phyloP scores from a whole-genome alignment of 2,888 invertebrate species.

The Macrophya annulata region DNA sequence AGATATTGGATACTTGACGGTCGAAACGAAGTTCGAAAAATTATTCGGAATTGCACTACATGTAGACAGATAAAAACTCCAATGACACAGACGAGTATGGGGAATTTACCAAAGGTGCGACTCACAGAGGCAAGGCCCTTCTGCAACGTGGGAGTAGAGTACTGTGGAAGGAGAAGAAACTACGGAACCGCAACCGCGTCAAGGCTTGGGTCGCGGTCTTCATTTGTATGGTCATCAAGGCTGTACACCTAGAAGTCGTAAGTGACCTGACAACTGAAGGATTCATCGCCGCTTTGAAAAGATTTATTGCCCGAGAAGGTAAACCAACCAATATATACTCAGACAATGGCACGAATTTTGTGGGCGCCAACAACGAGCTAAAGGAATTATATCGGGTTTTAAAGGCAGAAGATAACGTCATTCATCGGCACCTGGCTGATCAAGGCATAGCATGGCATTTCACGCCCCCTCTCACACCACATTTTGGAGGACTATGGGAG shows the following conservation, averaged over 20 bases:
- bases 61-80: not conserved
- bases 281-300: conserved; percentile 52
- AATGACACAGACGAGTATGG: not conserved
- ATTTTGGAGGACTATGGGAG: conserved; percentile 64
- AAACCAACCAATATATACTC: not conserved
- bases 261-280: conserved; percentile 52
- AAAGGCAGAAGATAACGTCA: not conserved
- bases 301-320: conserved; percentile 51
- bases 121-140: not conserved
- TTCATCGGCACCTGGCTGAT: conserved; percentile 27
- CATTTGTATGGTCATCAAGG: conserved; percentile 54
- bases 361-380: conserved; percentile 18
- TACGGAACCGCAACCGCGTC: conserved; percentile 62
- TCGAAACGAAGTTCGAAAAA: not conserved
- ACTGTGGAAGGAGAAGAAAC: conserved; percentile 59
- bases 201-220: conserved; percentile 58
- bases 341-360: conserved; percentile 35
- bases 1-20: not conserved
- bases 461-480: conserved; percentile 64
- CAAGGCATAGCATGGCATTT: conserved; percentile 58
- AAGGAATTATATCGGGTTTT: not conserved
- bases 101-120: conserved; percentile 18
- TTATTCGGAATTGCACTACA: not conserved
- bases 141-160: conserved; percentile 50
- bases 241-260: conserved; percentile 56